These are phyloP conservation scores for Dinocampus coccinellae DNA, from an alignment of 2,888 invertebrate genomes.

Conservation along the genomic window DNA sequence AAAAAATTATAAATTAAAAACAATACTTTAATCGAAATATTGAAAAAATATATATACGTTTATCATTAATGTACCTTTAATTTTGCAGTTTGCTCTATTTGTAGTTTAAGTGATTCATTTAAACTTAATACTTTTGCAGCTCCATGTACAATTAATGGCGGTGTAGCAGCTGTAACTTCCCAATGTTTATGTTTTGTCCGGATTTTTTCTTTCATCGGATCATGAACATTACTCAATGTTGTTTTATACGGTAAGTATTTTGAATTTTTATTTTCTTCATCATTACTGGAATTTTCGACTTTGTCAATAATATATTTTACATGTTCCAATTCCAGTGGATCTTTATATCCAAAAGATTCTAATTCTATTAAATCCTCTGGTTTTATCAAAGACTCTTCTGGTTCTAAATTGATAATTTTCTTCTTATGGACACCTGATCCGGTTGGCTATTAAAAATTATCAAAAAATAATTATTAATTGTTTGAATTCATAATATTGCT, in stretches of 20 bases:
- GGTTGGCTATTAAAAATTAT: constrained; percentile 55
- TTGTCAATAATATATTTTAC: constrained; percentile 73
- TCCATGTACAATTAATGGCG: constrained; percentile 73
- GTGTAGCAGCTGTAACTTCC: constrained; percentile 77
- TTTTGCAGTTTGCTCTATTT: constrained; percentile 70
- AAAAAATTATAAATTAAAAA: background rate
- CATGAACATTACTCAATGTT: constrained; percentile 72
- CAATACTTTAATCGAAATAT: background rate
- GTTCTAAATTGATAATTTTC: constrained; percentile 69
- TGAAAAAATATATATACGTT: background rate
- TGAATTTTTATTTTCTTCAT: constrained; percentile 56
- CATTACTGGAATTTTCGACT: constrained; percentile 64
- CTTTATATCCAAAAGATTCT: constrained; percentile 52
- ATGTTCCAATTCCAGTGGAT: constrained; percentile 65
- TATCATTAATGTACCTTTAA: constrained; percentile 55
- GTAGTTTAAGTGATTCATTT: constrained; percentile 73
- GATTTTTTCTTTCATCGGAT: constrained; percentile 72
- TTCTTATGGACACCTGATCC: constrained; percentile 71
- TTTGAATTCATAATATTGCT: background rate
- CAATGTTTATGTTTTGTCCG: constrained; percentile 72
- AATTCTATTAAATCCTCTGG: constrained; percentile 71
- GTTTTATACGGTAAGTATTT: constrained; percentile 75
- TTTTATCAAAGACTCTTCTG: constrained; percentile 71
- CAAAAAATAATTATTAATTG: constrained; percentile 7
- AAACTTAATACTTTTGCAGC: constrained; percentile 72